These are phyloP conservation scores for Tachuris rubrigastra DNA, from an alignment of 2,113 vertebrate species.

Conservation along the genomic window DNA sequence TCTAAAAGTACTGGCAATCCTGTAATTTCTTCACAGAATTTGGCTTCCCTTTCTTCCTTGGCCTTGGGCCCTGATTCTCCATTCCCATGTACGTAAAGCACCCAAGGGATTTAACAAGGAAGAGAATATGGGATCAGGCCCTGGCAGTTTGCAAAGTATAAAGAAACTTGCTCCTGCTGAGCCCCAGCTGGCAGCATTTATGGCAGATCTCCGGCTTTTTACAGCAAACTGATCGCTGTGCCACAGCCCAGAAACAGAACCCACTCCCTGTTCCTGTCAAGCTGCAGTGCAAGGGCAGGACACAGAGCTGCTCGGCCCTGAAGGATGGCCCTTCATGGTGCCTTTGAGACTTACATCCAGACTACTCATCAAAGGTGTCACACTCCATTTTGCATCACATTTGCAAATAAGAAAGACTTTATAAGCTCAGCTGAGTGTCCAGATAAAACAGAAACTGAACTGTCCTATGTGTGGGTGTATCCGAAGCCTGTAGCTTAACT, in stretches of 20 bases:
- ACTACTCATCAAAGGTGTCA: background rate
- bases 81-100: background rate
- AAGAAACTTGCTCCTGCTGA: background rate
- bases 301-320: fast-evolving
- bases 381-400: background rate
- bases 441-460: background rate
- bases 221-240: background rate
- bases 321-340: background rate
- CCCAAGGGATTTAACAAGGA: background rate
- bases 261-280: background rate
- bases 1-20: background rate
- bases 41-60: background rate
- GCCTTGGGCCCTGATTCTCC: background rate
- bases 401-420: background rate
- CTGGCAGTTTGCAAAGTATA: background rate
- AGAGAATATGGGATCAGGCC: background rate
- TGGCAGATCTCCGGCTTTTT: fast-evolving
- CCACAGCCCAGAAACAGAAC: background rate
- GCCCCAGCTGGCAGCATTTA: background rate
- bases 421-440: background rate
- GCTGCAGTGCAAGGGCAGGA: background rate
- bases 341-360: background rate
- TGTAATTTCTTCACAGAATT: background rate
- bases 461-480: background rate
- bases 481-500: background rate